These are phyloP conservation scores for Cnemophilus loriae DNA, from an alignment of 2,113 vertebrate genomes.

Conservation along the genomic window DNA sequence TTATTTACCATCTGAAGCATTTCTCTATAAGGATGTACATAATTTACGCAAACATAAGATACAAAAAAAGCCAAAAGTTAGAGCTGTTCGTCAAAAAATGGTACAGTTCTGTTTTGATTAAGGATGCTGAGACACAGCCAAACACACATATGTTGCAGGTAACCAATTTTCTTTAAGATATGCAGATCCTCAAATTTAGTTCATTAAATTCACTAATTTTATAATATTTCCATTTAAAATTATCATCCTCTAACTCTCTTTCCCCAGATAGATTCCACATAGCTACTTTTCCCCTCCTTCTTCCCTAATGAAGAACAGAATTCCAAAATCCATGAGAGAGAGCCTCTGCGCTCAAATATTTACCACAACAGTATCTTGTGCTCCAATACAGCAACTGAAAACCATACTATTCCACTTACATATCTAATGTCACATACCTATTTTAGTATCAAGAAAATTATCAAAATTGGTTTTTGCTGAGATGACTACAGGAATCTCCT, in stretches of 20 bases:
- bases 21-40: background rate
- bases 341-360: background rate
- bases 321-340: background rate
- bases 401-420: background rate
- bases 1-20: background rate
- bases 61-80: background rate
- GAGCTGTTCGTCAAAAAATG: background rate
- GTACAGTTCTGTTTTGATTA: background rate
- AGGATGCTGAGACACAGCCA: background rate
- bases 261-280: background rate
- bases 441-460: conserved; percentile 82
- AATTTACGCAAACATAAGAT: background rate
- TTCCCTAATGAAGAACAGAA: background rate
- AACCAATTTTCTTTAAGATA: background rate
- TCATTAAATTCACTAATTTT: background rate
- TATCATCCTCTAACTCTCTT: background rate
- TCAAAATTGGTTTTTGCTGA: conserved; percentile 75
- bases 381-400: background rate
- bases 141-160: background rate
- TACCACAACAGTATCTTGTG: background rate
- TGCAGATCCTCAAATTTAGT: background rate
- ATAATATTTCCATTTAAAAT: background rate
- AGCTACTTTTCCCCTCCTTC: background rate
- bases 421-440: conserved; percentile 75
- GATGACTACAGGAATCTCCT: conserved; percentile 88